Conservation (phyloP, 2,888 invertebrate species). For the Ctenicera cuprea region DNA sequence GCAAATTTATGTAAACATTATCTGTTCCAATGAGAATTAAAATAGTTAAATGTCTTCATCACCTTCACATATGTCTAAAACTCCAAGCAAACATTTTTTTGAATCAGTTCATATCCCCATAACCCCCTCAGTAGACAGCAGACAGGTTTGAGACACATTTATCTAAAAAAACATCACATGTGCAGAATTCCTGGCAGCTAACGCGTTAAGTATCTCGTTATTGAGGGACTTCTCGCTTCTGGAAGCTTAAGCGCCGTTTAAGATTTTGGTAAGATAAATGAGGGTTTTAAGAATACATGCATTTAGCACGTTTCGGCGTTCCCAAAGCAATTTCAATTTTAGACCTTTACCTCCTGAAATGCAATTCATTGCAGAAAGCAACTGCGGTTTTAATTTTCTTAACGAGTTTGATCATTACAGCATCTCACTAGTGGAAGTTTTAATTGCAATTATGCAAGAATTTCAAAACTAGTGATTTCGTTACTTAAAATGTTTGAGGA, state of each 20-base stretch:
- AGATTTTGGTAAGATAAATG: conserved; percentile 20
- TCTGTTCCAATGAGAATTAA: no score
- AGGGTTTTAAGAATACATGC: conserved; percentile 9
- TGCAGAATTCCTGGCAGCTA: conserved; percentile 35
- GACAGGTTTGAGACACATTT: conserved; percentile 27
- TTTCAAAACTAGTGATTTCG: neutral
- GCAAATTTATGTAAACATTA: no score
- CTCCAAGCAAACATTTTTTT: conserved; percentile 19
- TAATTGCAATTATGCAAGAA: conserved; percentile 29
- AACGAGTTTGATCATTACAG: conserved; percentile 33
- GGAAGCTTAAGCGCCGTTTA: conserved; percentile 14
- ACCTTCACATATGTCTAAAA: conserved; percentile 18
- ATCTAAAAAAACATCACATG: conserved; percentile 32
- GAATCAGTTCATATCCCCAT: conserved; percentile 5
- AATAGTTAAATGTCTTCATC: conserved; percentile 6
- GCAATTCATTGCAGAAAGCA: neutral
- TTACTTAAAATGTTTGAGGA: neutral
- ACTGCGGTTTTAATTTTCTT: conserved; percentile 30
- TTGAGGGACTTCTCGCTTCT: conserved; percentile 2
- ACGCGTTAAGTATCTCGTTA: conserved; percentile 37
- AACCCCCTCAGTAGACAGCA: conserved; percentile 6
- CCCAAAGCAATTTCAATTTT: neutral
- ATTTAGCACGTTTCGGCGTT: conserved; percentile 22
- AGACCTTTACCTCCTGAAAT: neutral
- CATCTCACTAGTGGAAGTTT: conserved; percentile 17